Base-by-base conservation (phyloP, 2,888 invertebrate species). In the Lutraria lutraria region DNA sequence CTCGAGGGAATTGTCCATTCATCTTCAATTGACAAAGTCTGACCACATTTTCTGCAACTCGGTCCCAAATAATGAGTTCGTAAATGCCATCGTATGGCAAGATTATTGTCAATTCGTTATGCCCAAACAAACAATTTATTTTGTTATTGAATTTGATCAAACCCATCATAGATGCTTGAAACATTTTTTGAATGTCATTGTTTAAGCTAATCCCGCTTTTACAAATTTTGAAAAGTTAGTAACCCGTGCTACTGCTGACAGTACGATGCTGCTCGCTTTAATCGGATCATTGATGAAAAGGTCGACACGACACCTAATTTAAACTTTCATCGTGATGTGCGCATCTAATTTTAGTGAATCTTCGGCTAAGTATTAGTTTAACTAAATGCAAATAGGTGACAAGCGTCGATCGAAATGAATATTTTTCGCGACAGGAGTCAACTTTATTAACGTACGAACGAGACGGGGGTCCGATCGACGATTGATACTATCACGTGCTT, bases 91-190 rank as follows among this genome's bases (percentile, higher is more conserved):
- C 92, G 91, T 92, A 90, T 92, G 92, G 82, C 87, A 88, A 81
- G 84, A 91, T 87, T 87, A 92, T 90, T 89, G 90, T 90, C 92
- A 83, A 87, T 89, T 89, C 89, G 89, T 83, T 85, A 76, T 83
- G 88, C 83, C 84, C 90, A 88, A 88, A 89, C 87, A 92, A 90
- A 91, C 91, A 92, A 93, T 92, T 93, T 93, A 94, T 93, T 92
- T 85, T 90, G 90, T 91, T 92, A 94, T 93, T 93, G 92, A 92
- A 92, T 92, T 91, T 89, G 89, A 85, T 79, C 54, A 76, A 89
- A 91, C 85, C 85, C 84, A 84, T 89, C 84, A 88, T 88, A 85
- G 81, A 79, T 88, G 63, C 81, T 86, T 86, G 79, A 87, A 82
- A 83, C 80, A 86, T 91, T 89, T n/a, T 89, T 91, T 56, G 81